Percentiles rank a stretch among this genome's conserved stretches.
Evolutionary conservation across 2,888 invertebrate species (phyloP).

Genomic region (Meliscaeva auricollis): DNA sequence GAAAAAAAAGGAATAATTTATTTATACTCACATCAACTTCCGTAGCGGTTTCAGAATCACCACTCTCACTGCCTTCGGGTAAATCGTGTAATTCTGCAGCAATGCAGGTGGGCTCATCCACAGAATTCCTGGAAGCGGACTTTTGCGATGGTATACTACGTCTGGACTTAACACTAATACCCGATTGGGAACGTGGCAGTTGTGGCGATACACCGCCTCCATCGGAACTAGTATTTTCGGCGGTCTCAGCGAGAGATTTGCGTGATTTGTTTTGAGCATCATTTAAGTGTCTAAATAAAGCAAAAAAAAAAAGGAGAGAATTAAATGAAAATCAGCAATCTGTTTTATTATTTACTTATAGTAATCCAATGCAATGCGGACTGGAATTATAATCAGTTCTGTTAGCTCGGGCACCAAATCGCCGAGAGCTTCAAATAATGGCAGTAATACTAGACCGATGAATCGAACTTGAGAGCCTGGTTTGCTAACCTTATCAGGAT

Average conservation of each 20-base stretch:
- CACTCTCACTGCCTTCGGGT: conserved; percentile 86
- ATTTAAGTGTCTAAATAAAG: conserved; percentile 82
- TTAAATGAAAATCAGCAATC: not conserved
- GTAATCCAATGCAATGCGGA: conserved; percentile 84
- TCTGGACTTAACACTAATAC: conserved; percentile 85
- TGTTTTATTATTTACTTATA: conserved; percentile 80
- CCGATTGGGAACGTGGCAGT: conserved; percentile 85
- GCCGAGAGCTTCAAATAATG: conserved; percentile 91
- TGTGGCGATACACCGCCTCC: conserved; percentile 83
- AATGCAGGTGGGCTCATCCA: conserved; percentile 84
- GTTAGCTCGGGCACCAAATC: conserved; percentile 90
- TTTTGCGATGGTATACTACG: conserved; percentile 85
- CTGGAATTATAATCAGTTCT: conserved; percentile 85
- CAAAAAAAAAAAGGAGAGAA: not conserved
- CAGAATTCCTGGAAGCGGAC: conserved; percentile 85
- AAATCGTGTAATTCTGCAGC: conserved; percentile 85
- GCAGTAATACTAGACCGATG: conserved; percentile 92
- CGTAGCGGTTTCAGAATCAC: conserved; percentile 88
- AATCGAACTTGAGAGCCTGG: conserved; percentile 93
- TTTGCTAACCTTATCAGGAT: conserved; percentile 93
- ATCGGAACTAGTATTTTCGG: conserved; percentile 82
- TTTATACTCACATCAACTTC: conserved; percentile 87
- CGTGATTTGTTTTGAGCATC: conserved; percentile 83
- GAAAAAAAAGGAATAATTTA: not conserved
- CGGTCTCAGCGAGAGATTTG: conserved; percentile 83